These are phyloP conservation scores for Ciconia maguari DNA, from an alignment of 2,113 vertebrate genomes.

Conservation along the genomic window DNA sequence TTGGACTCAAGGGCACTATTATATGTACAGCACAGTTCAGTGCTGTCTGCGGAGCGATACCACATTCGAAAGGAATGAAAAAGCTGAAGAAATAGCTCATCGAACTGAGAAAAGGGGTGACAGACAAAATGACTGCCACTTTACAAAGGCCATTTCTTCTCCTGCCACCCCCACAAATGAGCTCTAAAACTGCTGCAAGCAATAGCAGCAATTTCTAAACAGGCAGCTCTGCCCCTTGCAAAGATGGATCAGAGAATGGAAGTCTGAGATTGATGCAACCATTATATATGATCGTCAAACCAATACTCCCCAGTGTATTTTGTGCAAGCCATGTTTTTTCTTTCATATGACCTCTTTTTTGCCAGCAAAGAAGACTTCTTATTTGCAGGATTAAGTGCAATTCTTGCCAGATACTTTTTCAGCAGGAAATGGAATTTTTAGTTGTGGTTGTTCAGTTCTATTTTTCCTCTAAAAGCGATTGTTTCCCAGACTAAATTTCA, in stretches of 20 bases:
- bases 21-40: not conserved
- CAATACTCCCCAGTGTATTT: not conserved
- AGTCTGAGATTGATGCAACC: not conserved
- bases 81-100: not conserved
- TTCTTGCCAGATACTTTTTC: not conserved
- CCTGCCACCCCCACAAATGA: not conserved
- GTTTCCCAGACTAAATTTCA: conserved; percentile 39
- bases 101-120: not conserved
- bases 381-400: conserved; percentile 39
- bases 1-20: not conserved
- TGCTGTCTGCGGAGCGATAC: not conserved
- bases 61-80: not conserved
- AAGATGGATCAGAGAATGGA: not conserved
- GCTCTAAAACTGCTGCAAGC: not conserved
- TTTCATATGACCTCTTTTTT: not conserved
- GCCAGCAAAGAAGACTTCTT: not conserved
- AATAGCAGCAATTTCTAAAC: not conserved
- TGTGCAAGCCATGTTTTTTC: not conserved
- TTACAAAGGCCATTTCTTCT: conserved; percentile 8
- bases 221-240: not conserved
- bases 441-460: conserved; percentile 41
- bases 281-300: not conserved
- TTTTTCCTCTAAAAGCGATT: conserved; percentile 25
- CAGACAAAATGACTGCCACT: not conserved
- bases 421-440: conserved; percentile 40